Percentiles rank a stretch among this genome's conserved stretches.
These are phyloP conservation scores for Syrrhaptes paradoxus DNA, from an alignment of 2,113 vertebrate genomes.

Conservation along the genomic window DNA sequence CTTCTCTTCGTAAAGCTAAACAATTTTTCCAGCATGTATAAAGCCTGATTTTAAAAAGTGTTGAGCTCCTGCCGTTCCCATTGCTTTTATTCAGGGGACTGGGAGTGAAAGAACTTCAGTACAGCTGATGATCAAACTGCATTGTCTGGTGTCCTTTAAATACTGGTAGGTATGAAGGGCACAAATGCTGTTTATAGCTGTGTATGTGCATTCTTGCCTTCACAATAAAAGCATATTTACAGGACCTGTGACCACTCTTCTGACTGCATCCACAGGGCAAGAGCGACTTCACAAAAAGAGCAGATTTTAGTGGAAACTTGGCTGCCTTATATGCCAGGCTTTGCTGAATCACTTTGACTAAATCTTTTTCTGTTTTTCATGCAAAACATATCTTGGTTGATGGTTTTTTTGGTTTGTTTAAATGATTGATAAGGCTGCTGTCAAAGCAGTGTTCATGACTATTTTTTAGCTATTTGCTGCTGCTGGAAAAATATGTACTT, in stretches of 20 bases:
- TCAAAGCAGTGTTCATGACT: neutral
- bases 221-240: conserved; percentile 15
- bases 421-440: neutral
- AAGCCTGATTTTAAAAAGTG: conserved; percentile 34
- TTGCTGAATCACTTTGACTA: neutral
- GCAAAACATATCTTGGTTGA: neutral
- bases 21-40: conserved; percentile 31
- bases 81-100: conserved; percentile 42
- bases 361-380: neutral
- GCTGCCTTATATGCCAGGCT: neutral
- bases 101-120: conserved; percentile 25
- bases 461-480: neutral
- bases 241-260: neutral
- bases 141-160: conserved; percentile 52
- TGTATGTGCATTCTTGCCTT: conserved; percentile 19
- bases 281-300: neutral
- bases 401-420: neutral
- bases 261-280: neutral
- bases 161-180: neutral
- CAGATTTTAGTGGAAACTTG: neutral
- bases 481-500: neutral
- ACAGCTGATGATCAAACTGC: neutral
- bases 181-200: neutral
- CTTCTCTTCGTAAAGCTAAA: conserved; percentile 46
- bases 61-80: conserved; percentile 11